Evolutionary conservation across 2,113 vertebrate genomes (phyloP).

Genomic region (Notothenia rossii): DNA sequence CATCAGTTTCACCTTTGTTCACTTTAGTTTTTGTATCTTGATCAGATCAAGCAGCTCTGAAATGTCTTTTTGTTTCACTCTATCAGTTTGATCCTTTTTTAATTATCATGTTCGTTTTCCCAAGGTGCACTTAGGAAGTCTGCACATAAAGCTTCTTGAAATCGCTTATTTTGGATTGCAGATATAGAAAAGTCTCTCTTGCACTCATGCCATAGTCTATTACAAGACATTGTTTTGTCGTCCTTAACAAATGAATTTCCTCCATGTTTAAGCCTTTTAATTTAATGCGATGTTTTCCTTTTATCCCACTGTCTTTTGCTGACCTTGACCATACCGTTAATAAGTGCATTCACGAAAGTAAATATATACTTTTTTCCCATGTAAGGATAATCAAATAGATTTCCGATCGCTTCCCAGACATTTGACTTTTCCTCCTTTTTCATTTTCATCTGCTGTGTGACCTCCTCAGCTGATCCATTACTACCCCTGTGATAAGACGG

Average conservation of each 20-base stretch:
- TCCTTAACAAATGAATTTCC: not conserved
- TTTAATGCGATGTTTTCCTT: not conserved
- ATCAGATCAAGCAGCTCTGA: not conserved
- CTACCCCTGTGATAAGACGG: conserved; percentile 47
- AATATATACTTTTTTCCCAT: not conserved
- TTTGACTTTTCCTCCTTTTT: conserved; percentile 57
- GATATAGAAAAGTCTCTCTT: not conserved
- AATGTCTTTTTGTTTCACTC: not conserved
- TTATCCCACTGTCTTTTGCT: not conserved
- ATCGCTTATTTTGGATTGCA: not conserved
- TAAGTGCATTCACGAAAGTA: conserved; percentile 1
- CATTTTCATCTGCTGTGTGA: conserved; percentile 52
- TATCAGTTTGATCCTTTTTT: not conserved
- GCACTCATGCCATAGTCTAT: not conserved
- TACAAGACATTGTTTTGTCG: not conserved
- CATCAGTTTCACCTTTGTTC: not conserved
- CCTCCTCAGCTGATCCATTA: conserved; percentile 57
- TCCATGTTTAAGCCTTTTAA: not conserved
- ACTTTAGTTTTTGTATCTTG: not conserved
- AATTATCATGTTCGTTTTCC: not conserved
- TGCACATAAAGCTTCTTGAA: not conserved
- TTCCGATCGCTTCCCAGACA: conserved; percentile 19
- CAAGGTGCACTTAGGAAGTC: not conserved
- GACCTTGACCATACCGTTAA: conserved; percentile 5
- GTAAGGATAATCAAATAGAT: conserved; percentile 27